phyloP scores from a whole-genome alignment of 2,888 invertebrate species.

The Mellilla xanthometata region DNA sequence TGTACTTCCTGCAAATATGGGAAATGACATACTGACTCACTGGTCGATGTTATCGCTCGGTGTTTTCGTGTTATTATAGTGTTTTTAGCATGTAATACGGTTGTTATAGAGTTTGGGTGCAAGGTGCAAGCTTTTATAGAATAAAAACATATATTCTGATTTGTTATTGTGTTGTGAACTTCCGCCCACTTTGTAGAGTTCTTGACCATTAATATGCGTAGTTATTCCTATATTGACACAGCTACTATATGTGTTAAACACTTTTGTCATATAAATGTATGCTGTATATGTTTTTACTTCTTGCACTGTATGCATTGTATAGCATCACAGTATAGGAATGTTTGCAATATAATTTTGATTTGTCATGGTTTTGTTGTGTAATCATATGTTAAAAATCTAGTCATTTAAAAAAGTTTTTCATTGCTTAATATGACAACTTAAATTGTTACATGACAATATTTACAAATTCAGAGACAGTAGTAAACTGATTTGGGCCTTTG shows the following conservation, averaged over 20 bases:
- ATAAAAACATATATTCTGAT: background rate
- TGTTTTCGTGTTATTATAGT: constrained; percentile 34
- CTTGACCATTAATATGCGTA: background rate
- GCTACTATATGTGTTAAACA: background rate
- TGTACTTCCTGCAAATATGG: constrained; percentile 24
- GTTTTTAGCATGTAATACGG: background rate
- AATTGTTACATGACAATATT: too few relatives aligned
- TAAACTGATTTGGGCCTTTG: too few relatives aligned
- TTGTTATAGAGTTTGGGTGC: background rate
- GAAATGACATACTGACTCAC: constrained; percentile 16
- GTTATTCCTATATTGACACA: background rate
- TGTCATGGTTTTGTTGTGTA: too few relatives aligned
- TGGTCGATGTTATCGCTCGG: constrained; percentile 40
- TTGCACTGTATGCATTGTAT: too few relatives aligned
- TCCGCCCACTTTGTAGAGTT: constrained; percentile 20
- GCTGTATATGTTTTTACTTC: too few relatives aligned
- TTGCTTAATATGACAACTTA: too few relatives aligned
- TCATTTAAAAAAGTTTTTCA: too few relatives aligned
- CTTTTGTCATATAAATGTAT: too few relatives aligned
- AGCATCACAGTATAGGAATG: too few relatives aligned
- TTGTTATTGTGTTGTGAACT: constrained; percentile 4
- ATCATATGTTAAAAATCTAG: too few relatives aligned
- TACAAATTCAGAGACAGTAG: too few relatives aligned
- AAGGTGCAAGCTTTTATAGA: background rate
- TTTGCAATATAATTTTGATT: too few relatives aligned